These are phyloP conservation scores for Lepilemur septentrionalis DNA, from an alignment of 2,797 vertebrate species.

Conservation along the genomic window DNA sequence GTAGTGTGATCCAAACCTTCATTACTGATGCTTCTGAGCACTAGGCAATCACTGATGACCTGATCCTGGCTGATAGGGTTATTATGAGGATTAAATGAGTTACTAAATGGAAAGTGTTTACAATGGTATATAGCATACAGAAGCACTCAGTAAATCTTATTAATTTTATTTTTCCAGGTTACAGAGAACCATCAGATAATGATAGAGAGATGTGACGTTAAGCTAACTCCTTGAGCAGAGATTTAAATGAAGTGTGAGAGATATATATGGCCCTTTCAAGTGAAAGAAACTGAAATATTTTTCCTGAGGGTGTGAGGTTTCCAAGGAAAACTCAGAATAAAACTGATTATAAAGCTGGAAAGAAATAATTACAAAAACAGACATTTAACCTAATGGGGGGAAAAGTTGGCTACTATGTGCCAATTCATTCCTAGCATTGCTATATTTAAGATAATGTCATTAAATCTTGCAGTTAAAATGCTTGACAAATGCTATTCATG, in stretches of 20 bases:
- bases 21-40: background rate
- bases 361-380: constrained; percentile 44
- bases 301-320: constrained; percentile 30
- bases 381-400: background rate
- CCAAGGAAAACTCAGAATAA: constrained; percentile 54
- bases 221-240: background rate
- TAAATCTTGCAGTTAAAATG: constrained; percentile 47
- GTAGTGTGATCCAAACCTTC: background rate
- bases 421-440: constrained; percentile 12
- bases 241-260: constrained; percentile 9
- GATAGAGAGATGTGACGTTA: constrained; percentile 20
- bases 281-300: constrained; percentile 34
- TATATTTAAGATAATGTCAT: constrained; percentile 42
- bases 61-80: background rate
- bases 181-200: constrained; percentile 13
- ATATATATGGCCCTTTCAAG: background rate
- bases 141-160: background rate
- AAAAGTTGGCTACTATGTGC: background rate
- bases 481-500: constrained; percentile 29
- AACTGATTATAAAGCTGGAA: constrained; percentile 48
- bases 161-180: constrained; percentile 41
- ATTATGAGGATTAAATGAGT: background rate
- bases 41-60: background rate
- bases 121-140: background rate
- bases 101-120: constrained; percentile 20